Percentiles rank a stretch among this genome's conserved stretches.
phyloP scores from a whole-genome alignment of 2,797 vertebrate species.

The Ara ararauna region DNA sequence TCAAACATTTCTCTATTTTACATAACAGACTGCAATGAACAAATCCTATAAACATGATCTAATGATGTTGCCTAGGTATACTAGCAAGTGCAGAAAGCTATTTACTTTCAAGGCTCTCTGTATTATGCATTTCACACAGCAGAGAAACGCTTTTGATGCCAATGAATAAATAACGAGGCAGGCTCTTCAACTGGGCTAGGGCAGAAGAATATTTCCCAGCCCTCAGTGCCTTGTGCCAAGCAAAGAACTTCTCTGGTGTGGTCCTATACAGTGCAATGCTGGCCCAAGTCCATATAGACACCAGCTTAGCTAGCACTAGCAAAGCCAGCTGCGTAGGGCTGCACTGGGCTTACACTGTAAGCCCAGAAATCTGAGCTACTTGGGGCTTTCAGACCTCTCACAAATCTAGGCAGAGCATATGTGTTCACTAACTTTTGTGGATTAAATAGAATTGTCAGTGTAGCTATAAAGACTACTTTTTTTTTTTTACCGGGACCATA shows the following conservation, averaged over 20 bases:
- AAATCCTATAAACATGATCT: background rate
- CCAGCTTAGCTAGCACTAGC: background rate
- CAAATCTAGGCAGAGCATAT: background rate
- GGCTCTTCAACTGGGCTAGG: background rate
- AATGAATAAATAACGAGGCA: background rate
- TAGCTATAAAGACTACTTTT: background rate
- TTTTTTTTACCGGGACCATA: background rate
- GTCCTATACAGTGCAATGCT: background rate
- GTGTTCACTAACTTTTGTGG: background rate
- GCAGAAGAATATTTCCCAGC: background rate
- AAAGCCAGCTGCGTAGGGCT: background rate
- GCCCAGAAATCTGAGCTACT: background rate
- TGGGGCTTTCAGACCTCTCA: background rate
- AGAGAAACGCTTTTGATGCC: background rate
- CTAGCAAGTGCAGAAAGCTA: constrained; percentile 30
- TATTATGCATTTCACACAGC: background rate
- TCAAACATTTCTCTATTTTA: background rate
- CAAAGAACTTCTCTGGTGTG: background rate
- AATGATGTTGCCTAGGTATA: constrained; percentile 11
- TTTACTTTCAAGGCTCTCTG: background rate
- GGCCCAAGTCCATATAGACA: background rate
- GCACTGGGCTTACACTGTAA: background rate
- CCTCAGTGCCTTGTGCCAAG: background rate
- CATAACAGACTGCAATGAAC: background rate
- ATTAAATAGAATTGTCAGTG: background rate